Base-by-base conservation (phyloP, 1,140 invertebrate genomes). In the Hesperophylax magnus region DNA sequence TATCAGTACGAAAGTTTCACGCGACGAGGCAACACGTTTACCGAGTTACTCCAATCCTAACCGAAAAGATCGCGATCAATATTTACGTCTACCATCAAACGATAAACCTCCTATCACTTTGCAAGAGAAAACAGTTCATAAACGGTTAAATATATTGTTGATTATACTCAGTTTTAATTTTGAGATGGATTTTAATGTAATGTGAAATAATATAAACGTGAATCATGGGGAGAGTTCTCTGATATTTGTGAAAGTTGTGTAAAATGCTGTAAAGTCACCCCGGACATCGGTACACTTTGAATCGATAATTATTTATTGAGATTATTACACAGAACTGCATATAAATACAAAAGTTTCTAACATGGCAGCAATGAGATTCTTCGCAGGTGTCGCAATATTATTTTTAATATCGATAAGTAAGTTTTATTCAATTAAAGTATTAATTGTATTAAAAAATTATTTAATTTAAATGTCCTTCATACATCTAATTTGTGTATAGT, bases 1-100 rank as follows among this genome's bases (percentile, higher is more conserved):
- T 53, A 78, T 78, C 72, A 82, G 81, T 82, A 74, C 39, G 78
- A 79, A 79, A 79, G 81, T 79, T 79, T 34, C 22, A 67, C 61
- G 72, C 77, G 72, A 39, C 18, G 72, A 74, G 53, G 24, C 56
- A 60, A 58, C 24, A 80, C 74, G 74, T 71, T 14, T 6, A 31
- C 24, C 22, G 14, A 31, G 17, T 67, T n/a, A 31, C 17, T 67
- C 15, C 63, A 67, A 14, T n/a, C 9, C 22, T 17, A 67, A 15
- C 27, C 27, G 11, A 8, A 31, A 67, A 67, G 72, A 53, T 72
- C 56, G 52, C 69, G 53, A 31, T 24, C 39, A 14, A 47, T 39
- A 39, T 39, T 9, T 8, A 3, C 34, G 14, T 3, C 17, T 53
- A 22, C 67, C 5, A 31, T 4, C 53, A 58, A 54, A 20, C 52